Percentiles rank a stretch among this genome's conserved stretches.
Conservation (phyloP, 2,797 vertebrate genomes). For the Phoxinus dragarum region DNA sequence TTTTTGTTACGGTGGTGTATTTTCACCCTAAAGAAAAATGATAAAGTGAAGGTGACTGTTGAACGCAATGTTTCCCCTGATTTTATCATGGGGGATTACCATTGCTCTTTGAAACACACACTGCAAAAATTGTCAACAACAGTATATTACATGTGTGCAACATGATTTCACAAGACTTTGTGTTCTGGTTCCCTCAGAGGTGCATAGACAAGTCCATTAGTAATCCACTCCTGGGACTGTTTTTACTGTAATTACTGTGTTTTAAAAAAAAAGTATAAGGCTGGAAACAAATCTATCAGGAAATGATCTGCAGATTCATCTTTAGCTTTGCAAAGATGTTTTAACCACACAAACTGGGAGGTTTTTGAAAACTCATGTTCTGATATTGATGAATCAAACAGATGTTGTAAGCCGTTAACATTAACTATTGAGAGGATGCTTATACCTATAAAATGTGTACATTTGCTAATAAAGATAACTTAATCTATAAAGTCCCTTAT, state of each 20-base stretch:
- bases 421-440: background rate
- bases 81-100: background rate
- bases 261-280: background rate
- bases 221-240: background rate
- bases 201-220: background rate
- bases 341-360: background rate
- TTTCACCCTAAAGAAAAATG: background rate
- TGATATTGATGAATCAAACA: background rate
- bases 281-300: background rate
- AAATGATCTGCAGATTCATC: background rate
- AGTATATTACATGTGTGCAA: slow-evolving; percentile 18
- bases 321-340: background rate
- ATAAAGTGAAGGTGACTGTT: background rate
- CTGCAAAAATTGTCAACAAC: background rate
- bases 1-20: background rate
- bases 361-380: background rate
- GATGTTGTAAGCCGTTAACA: background rate
- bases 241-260: background rate
- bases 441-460: background rate
- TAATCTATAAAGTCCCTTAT: background rate
- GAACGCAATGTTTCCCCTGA: background rate
- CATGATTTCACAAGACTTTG: background rate
- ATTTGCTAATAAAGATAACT: background rate
- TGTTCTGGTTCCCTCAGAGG: slow-evolving; percentile 4
- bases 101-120: background rate